Percentiles rank a stretch among this genome's conserved stretches.
Evolutionary conservation across 2,797 vertebrate species (phyloP).

Genomic region (Rhinophrynus dorsalis): DNA sequence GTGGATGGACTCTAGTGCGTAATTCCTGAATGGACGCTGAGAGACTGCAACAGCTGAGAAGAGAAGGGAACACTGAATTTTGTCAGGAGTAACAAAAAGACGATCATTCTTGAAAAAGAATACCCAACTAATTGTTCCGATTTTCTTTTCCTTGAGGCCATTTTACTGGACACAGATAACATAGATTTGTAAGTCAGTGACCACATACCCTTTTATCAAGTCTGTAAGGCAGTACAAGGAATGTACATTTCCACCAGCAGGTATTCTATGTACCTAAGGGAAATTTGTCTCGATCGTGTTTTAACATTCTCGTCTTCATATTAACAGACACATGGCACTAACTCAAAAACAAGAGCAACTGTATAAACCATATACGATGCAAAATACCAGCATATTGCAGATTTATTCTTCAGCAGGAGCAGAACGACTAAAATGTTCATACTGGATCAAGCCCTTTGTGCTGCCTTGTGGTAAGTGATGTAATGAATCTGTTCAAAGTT

Average conservation of each 20-base stretch:
- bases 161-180: neutral
- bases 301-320: conserved; percentile 1
- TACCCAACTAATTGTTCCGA: neutral
- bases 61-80: neutral
- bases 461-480: conserved; percentile 25
- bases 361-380: conserved; percentile 23
- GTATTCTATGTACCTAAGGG: neutral
- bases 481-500: conserved; percentile 12
- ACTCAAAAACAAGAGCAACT: neutral
- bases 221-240: neutral
- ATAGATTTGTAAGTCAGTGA: neutral
- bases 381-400: conserved; percentile 21
- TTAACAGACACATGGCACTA: conserved; percentile 10
- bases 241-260: neutral
- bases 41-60: neutral
- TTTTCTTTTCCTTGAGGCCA: neutral
- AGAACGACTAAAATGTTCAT: conserved; percentile 27
- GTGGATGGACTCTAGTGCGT: neutral
- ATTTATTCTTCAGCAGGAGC: conserved; percentile 24
- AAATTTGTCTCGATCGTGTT: neutral
- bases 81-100: neutral
- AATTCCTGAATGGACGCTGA: neutral
- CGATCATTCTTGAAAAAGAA: neutral
- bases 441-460: conserved; percentile 35
- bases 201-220: neutral